Evolutionary conservation across 2,888 invertebrate species (phyloP), one percentile per base, ranked within the genome.

Genomic region (Crepidodera aurea): DNA sequence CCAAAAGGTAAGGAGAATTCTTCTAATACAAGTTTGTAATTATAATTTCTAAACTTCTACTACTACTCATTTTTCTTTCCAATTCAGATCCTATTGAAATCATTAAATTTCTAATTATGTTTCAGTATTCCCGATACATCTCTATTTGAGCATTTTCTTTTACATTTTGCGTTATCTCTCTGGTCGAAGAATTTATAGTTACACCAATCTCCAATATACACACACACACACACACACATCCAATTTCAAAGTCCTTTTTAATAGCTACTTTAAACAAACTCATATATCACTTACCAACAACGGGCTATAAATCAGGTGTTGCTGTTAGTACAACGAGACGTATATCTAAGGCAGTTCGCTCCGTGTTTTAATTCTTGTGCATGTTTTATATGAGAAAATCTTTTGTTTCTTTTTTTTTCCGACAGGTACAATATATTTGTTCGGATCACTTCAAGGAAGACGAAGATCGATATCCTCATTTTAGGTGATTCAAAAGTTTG

Each of bases 231-330:
- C 25, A n/a, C n/a, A 50, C 12, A 48, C 62, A 62, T 59, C 60
- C 65, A 65, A 67, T 62, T 65, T 57, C 60, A 50, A 57, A 54
- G 50, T 51, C 57, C 61, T 65, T 65, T 67, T 67, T 64, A 69
- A 69, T 68, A 67, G 68, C 69, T 68, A 56, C 65, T 67, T 55
- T 64, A 69, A 69, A 68, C 68, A 69, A 67, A 66, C 67, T 63
- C 69, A 66, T 69, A 69, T 71, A 69, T 71, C 68, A 71, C 69
- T 66, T 62, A 63, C 53, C 62, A 63, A 66, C 69, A 68, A 62
- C 63, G 25, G 62, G 62, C 54, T 54, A 68, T 69, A 71, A 71
- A 71, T 71, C 71, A 69, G 64, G 32, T 46, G 60, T 42, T 55
- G 62, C 60, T 50, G 57, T 60, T 44, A 13, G 48, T 57, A 60